Evolutionary conservation across 1,140 invertebrate species (phyloP), one percentile per base, ranked within the genome.

Genomic region (Pseudomyrmex gracilis): DNA sequence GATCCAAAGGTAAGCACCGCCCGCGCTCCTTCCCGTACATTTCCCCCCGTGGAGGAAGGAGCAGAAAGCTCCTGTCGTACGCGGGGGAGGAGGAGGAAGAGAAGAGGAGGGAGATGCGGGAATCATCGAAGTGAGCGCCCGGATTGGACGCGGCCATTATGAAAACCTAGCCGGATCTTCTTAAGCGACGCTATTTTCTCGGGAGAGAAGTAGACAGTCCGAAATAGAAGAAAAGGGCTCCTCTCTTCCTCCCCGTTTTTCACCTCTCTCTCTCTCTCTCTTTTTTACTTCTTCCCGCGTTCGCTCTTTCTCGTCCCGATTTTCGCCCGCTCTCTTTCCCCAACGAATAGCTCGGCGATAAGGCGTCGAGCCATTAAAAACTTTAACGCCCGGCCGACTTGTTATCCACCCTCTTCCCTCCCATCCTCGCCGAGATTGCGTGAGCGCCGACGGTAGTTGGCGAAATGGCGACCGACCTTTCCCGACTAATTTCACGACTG

Each of bases 291-390:
- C 49, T 17, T 24, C 15, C 13, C 43, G 10, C 49, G 17, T 58
- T 17, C 60, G 34, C 24, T 45, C 58, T 20, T 24, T 74, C 45
- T 24, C 10, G 24, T 43, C 1, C 43, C 51, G 22, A 15, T 67
- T 53, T 43, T 57, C 57, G 5, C 45, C 13, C 58, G 60, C 49
- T n/a, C 17, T 66, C 64, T 70, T 51, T 67, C 17, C 34, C 63
- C 60, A 67, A 86, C 74, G 87, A 87, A 84, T 86, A 83, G 74
- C 84, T 78, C 22, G 34, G 66, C 24, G 78, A 90, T 89, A 89
- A 86, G 85, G 77, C 88, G 85, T 67, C 74, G 84, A 77, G 80
- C 86, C 84, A 90, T 91, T 91, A 90, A 90, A 91, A 89, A 91
- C 84, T 91, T 90, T 85, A 90, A 89, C 86, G 73, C 83, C 85